Evolutionary conservation across 2,113 vertebrate species (phyloP), one percentile per base, ranked within the genome.

Genomic region (Struthidea cinerea): DNA sequence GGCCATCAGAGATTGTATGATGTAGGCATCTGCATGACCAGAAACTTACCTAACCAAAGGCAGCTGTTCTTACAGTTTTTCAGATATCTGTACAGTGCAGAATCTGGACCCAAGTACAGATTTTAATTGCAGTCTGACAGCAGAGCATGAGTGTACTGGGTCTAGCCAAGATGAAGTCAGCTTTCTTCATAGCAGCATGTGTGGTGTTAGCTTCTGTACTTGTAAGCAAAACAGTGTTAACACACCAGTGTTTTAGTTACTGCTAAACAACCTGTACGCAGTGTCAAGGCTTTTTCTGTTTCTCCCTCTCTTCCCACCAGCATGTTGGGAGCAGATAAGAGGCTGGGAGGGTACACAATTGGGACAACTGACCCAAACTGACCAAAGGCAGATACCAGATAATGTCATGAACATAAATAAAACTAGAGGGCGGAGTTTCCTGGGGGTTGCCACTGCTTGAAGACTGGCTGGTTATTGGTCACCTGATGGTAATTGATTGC

Each of bases 1-100:
- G 17, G 16, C 50, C 20, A 21, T 75, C 50, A 46, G 64, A n/a
- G 10, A 30, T 68, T 53, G 33, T 21, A 23, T 0, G 0, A 3
- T 24, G 30, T 68, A 84, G 41, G 13, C 15, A 14, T 64, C 15
- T 23, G 8, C 33, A 44, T 68, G 39, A 68, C 22, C 26, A 64
- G 64, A 67, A 91, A 19, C 14, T 39, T 71, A 41, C 56, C 17
- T 50, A 47, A 23, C 23, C 46, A 18, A 68, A 82, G 44, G 32
- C 53, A 71, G 8, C 27, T 84, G 5, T 68, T 90, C 10, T 60
- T 67, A 37, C 19, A 53, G n/a, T 3, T 55, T 56, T 80, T 79
- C 33, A 46, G 24, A 28, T 33, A 83, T 50, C 33, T 71, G 10
- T 79, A 19, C 16, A 39, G 27, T 71, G 16, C 63, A 83, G 47